Percentiles rank a stretch among this genome's conserved stretches.
phyloP scores from a whole-genome alignment of 2,888 invertebrate species.

The Eugnorisma glareosa region DNA sequence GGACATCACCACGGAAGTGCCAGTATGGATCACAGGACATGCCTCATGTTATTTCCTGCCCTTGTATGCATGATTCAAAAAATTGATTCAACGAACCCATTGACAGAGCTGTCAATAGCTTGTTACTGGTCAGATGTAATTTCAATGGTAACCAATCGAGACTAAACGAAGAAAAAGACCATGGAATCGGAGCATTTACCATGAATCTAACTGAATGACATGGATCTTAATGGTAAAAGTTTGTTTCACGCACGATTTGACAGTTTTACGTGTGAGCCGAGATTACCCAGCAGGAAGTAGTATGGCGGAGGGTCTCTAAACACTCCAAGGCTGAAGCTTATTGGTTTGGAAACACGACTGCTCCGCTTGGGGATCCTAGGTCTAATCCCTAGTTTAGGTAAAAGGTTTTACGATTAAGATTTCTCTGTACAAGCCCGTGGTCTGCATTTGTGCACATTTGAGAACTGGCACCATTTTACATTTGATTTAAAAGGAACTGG shows the following conservation, averaged over 20 bases:
- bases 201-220: neutral
- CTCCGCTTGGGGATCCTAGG: too few species aligned
- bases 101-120: neutral
- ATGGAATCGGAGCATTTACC: neutral
- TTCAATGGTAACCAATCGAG: neutral
- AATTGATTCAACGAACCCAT: too few species aligned
- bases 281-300: neutral
- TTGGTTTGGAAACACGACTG: neutral
- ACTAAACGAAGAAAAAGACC: neutral
- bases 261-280: neutral
- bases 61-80: neutral
- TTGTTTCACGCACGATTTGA: too few species aligned
- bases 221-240: too few species aligned
- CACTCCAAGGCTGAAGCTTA: neutral
- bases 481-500: neutral
- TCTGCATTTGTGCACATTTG: neutral
- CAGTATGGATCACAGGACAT: neutral
- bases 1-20: neutral
- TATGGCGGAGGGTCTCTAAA: neutral
- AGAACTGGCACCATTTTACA: neutral
- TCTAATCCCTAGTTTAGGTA: neutral
- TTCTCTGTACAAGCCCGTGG: neutral
- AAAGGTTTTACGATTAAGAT: neutral
- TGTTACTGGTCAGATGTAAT: neutral
- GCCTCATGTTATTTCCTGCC: neutral